phyloP scores from a whole-genome alignment of 2,888 invertebrate species.

The Agrypnus murinus region DNA sequence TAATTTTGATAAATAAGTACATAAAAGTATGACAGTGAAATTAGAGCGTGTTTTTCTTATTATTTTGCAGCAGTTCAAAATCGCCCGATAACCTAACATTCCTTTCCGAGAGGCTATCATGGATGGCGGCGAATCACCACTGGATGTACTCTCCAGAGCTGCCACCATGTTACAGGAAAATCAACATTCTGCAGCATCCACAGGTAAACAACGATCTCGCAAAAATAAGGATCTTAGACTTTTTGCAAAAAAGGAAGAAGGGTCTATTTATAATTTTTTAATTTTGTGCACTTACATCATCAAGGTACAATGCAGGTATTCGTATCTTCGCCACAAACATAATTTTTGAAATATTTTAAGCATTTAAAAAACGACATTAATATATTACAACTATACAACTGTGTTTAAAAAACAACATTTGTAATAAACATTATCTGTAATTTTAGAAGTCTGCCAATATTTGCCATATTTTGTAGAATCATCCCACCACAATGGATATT shows the following conservation, averaged over 20 bases:
- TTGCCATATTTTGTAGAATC: no score
- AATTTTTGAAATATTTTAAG: no score
- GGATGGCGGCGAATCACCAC: slow-evolving; percentile 79
- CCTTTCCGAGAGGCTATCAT: slow-evolving; percentile 53
- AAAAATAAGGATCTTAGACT: no score
- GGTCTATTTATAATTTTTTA: slow-evolving; percentile 6
- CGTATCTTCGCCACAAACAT: no score
- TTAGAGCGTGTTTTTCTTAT: slow-evolving; percentile 34
- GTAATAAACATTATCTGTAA: no score
- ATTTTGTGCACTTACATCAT: slow-evolving; percentile 1
- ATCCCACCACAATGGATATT: no score
- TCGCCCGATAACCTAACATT: slow-evolving; percentile 58
- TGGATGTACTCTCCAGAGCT: slow-evolving; percentile 90
- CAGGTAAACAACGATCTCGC: slow-evolving; percentile 74
- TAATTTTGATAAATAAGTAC: not conserved
- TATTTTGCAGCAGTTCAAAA: slow-evolving; percentile 45
- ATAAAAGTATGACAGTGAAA: not conserved
- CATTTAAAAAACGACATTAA: no score
- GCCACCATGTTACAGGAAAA: slow-evolving; percentile 92
- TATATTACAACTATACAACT: no score
- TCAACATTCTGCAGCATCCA: slow-evolving; percentile 67
- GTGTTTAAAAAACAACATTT: no score
- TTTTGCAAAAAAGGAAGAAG: no score
- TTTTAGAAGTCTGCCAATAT: no score
- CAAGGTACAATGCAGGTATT: not conserved